Evolutionary conservation across 2,888 invertebrate genomes (phyloP), one percentile per base, ranked within the genome.

Genomic region (Nycteola revayana): DNA sequence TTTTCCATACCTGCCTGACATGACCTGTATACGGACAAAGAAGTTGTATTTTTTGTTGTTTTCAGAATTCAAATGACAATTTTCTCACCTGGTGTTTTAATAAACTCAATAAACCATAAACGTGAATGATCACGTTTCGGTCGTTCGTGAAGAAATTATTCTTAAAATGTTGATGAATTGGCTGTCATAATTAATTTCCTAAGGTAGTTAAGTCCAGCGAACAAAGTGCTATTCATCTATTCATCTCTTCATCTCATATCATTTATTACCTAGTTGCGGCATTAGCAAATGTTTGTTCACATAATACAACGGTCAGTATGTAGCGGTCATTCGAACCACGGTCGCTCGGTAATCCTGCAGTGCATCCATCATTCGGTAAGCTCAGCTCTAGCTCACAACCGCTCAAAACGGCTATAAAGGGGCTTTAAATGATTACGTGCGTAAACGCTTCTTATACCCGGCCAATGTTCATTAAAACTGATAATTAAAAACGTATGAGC

Each of bases 331-430:
- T 59, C 51, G 49, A 48, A 47, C 57, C 65, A 64, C 68, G 58
- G 60, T 59, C 66, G 66, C 25, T 44, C 49, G 52, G 64, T 78
- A 77, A 77, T 73, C 78, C 75, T 39, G 55, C 61, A 73, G 70
- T 77, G 77, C 77, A 77, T 78, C 75, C 72, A 77, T 78, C 78
- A 77, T 67, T 64, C 65, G 35, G 60, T 77, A 78, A 78, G 70
- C 78, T 76, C 36, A 60, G 67, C 66, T 66, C 69, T 64, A 66
- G 70, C 69, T 67, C 68, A 62, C 66, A 65, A 69, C 66, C 66
- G 76, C 66, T 75, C 73, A 73, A 69, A 73, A 70, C 58, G 70
- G 73, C 69, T 71, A 73, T 73, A 71, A 64, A 72, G 63, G 66
- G 67, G 67, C 68, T 75, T 75, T 70, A 68, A 60, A 54, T 65